Evolutionary conservation across 2,797 vertebrate genomes (phyloP).

Genomic region (Eupleurogrammus muticus): DNA sequence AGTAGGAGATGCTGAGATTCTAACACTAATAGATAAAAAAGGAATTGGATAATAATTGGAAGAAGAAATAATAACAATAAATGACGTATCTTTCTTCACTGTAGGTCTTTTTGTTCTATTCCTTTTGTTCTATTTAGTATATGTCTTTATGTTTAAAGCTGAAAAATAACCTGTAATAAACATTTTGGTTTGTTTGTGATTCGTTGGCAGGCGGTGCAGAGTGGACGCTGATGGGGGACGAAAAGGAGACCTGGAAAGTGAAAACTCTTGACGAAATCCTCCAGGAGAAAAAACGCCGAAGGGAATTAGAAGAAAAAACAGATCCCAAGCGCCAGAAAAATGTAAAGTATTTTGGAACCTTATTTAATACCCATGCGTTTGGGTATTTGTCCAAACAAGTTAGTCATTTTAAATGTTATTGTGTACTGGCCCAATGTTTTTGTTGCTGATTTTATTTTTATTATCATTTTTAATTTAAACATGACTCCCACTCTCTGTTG

Average conservation of each 20-base stretch:
- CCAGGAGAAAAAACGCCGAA: slow-evolving; percentile 96
- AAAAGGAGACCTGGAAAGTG: slow-evolving; percentile 99
- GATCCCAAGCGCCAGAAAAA: slow-evolving; percentile 93
- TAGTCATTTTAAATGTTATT: background rate
- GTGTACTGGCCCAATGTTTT: background rate
- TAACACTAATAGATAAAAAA: too few species aligned
- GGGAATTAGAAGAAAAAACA: slow-evolving; percentile 94
- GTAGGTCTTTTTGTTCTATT: background rate
- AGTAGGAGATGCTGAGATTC: background rate
- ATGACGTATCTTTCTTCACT: background rate
- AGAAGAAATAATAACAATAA: background rate
- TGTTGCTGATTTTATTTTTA: background rate
- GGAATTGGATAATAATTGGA: background rate
- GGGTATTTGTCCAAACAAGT: background rate
- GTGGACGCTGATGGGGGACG: slow-evolving; percentile 97
- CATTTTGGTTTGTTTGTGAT: slow-evolving; percentile 23
- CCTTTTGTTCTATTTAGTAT: accelerated
- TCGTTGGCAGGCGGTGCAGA: slow-evolving; percentile 77
- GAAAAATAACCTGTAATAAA: slow-evolving; percentile 10
- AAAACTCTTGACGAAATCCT: slow-evolving; percentile 99
- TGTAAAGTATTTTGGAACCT: slow-evolving; percentile 77
- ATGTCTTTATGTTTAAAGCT: background rate
- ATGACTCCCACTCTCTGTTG: background rate
- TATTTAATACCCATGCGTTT: background rate
- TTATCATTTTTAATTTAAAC: background rate